Evolutionary conservation across 2,113 vertebrate genomes (phyloP).

Genomic region (Perognathus longimembris): DNA sequence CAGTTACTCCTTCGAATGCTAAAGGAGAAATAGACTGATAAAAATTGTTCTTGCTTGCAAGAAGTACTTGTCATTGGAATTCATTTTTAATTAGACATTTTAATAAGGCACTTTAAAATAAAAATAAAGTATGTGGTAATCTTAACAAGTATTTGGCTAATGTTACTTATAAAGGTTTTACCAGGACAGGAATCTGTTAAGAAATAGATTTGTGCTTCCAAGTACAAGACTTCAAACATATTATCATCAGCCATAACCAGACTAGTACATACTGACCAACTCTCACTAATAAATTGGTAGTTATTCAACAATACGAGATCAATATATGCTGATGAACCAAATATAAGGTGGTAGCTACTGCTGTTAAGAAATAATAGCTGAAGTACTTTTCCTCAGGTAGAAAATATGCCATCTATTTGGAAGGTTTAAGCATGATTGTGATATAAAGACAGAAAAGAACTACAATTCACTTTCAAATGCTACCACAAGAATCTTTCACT

Average conservation of each 20-base stretch:
- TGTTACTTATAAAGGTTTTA: background rate
- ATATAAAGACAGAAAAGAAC: background rate
- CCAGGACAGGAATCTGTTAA: background rate
- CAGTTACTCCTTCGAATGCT: background rate
- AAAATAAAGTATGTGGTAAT: background rate
- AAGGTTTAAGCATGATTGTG: background rate
- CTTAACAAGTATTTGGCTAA: background rate
- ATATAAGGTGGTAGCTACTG: background rate
- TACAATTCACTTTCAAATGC: conserved; percentile 10
- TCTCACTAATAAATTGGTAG: background rate
- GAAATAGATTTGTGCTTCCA: background rate
- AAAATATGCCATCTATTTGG: background rate
- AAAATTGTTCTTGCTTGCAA: background rate
- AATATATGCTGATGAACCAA: background rate
- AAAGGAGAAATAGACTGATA: background rate
- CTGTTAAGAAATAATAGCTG: conserved; percentile 16
- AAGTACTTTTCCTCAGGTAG: conserved; percentile 16
- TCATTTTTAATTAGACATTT: background rate
- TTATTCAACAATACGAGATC: background rate
- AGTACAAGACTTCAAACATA: background rate
- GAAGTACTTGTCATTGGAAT: background rate
- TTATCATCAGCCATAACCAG: background rate
- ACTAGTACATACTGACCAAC: background rate
- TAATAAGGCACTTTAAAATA: background rate
- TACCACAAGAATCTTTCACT: background rate